Evolutionary conservation across 2,113 vertebrate species (phyloP), one percentile per base, ranked within the genome.

Genomic region (Cephalophus harveyi): DNA sequence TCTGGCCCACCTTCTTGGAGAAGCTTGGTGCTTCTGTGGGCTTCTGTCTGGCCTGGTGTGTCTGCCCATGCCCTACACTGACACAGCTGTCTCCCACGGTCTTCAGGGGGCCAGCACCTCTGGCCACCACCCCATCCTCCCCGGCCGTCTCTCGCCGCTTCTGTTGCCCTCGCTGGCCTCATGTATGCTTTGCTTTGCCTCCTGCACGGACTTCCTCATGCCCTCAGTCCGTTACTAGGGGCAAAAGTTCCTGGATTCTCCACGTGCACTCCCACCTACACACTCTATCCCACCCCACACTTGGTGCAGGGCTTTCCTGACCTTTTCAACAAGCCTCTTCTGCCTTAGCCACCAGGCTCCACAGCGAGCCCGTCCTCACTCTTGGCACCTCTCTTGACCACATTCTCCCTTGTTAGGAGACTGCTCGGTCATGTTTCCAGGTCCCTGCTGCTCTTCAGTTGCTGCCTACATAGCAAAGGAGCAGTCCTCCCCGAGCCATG

Each of bases 151-250:
- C 46, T 25, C 15, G 55, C 54, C 10, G 15, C 19, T 52, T 7
- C 33, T 7, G 13, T 2, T 0, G 11, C 16, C 23, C 27, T 15
- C 1, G 2, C 16, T 50, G 40, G 4, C 30, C 23, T 54, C 12
- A 27, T 4, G 1, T 7, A 2, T 14, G 0, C 9, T 48, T 12
- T 40, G 7, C 28, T 82, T 21, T 28, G 33, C 91, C n/a, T 27
- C 81, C 54, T 40, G 17, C 40, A 48, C 10, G 36, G 54, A 25
- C 46, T 50, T 78, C 28, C 71, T 76, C 54, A 43, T 1, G 7
- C 15, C 28, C 17, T 28, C 25, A 57, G 8, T 17, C 21, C 19
- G 7, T 11, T 40, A 21, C 7, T 40, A 3, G 17, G 87, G 82
- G 23, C 11, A 59, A 7, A 79, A 93, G 17, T 48, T 87, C 40